These are phyloP conservation scores for Gibbula magus DNA, from an alignment of 2,888 invertebrate genomes.

Conservation along the genomic window DNA sequence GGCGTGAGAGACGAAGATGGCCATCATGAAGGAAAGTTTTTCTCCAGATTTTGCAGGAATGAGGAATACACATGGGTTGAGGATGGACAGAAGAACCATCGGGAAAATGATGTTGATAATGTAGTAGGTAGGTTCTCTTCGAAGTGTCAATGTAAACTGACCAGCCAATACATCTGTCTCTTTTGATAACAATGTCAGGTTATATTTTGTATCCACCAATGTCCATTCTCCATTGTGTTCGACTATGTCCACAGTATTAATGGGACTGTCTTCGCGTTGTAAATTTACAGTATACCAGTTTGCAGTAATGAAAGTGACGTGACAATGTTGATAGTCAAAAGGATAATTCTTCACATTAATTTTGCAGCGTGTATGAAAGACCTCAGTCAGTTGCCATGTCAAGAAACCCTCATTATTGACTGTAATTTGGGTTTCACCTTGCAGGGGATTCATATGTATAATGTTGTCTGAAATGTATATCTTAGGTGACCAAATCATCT, in stretches of 20 bases:
- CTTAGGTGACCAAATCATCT: neutral
- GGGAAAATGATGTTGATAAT: slow-evolving; percentile 23
- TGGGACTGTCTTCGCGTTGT: no score
- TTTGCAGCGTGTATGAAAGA: neutral
- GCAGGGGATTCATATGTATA: neutral
- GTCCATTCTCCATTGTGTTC: slow-evolving; percentile 9
- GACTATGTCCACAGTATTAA: no score
- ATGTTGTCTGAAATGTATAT: neutral
- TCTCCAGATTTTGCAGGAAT: neutral
- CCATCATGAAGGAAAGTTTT: neutral
- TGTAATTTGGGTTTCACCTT: neutral
- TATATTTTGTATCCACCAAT: no score
- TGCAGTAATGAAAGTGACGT: neutral
- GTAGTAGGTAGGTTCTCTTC: neutral
- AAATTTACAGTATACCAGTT: neutral
- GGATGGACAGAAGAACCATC: neutral
- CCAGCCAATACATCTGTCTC: neutral
- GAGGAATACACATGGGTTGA: slow-evolving; percentile 4
- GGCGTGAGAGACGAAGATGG: neutral
- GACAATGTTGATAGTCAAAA: neutral
- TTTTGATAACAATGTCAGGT: neutral
- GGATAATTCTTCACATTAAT: neutral
- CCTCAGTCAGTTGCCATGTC: neutral
- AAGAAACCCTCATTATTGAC: neutral
- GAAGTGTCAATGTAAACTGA: neutral